Percentiles rank a stretch among this genome's conserved stretches.
phyloP scores from a whole-genome alignment of 2,113 vertebrate species.

The Gymnogyps californianus region DNA sequence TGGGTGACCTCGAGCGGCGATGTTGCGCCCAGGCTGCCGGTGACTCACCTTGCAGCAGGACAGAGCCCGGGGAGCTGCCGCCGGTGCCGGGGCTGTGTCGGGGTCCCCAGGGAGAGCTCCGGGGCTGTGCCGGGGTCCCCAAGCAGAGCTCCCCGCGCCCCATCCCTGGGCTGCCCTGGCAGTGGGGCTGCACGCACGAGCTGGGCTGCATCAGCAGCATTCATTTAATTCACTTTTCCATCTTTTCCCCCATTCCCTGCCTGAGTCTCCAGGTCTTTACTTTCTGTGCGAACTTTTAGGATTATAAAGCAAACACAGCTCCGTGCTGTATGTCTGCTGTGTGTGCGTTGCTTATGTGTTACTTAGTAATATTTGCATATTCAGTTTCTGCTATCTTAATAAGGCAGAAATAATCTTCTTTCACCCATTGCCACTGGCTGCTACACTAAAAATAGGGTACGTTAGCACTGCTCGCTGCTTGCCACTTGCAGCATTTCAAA shows the following conservation, averaged over 20 bases:
- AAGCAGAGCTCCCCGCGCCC: rapidly evolving
- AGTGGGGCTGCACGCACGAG: neutral
- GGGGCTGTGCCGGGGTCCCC: neutral
- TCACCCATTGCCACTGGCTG: conserved; percentile 39
- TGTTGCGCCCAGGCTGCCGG: neutral
- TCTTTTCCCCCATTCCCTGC: neutral
- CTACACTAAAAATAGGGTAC: conserved; percentile 23
- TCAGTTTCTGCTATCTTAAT: neutral
- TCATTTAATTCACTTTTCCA: neutral
- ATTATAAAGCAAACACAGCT: rapidly evolving
- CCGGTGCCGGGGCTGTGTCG: neutral
- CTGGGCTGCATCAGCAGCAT: neutral
- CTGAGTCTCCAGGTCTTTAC: neutral
- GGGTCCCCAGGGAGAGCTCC: neutral
- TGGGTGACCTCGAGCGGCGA: conserved; percentile 35
- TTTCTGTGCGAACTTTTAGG: neutral
- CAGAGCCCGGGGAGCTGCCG: neutral
- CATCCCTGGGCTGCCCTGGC: neutral
- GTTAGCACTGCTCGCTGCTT: neutral
- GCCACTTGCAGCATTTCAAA: conserved; percentile 46
- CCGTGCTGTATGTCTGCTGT: neutral
- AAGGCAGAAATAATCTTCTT: conserved; percentile 8
- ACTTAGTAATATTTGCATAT: neutral
- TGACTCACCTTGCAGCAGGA: conserved; percentile 60
- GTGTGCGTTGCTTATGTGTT: neutral